These are phyloP conservation scores for Brachionus plicatilis DNA, from an alignment of 1,140 invertebrate genomes.

Conservation along the genomic window DNA sequence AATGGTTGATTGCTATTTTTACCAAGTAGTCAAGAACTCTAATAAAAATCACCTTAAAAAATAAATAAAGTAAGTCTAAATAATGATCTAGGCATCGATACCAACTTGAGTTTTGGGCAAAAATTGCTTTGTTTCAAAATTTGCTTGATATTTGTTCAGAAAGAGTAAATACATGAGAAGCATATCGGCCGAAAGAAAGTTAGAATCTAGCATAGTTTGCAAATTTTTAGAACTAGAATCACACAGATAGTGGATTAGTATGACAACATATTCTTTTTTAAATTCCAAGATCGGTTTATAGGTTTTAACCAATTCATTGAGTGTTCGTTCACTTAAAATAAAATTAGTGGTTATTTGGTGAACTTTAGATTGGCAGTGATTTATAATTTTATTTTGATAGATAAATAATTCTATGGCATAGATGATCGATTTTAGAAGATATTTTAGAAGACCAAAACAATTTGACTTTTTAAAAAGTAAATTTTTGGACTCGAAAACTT, in stretches of 20 bases:
- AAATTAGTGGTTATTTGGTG: neutral
- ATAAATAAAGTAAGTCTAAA: neutral
- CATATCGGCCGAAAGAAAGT: neutral
- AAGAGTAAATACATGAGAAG: neutral
- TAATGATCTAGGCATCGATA: neutral
- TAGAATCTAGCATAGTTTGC: neutral
- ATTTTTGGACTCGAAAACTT: too few species aligned
- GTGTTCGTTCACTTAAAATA: neutral
- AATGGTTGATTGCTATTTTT: neutral
- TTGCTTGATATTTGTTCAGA: neutral
- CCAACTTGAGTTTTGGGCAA: neutral
- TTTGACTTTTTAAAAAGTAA: too few species aligned
- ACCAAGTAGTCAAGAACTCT: neutral
- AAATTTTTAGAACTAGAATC: neutral
- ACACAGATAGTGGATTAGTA: neutral
- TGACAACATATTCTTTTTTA: neutral
- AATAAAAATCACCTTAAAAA: neutral
- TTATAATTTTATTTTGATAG: too few species aligned
- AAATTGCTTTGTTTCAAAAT: neutral
- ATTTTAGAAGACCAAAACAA: too few species aligned
- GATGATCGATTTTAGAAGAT: too few species aligned
- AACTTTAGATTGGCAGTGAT: neutral
- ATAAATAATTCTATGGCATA: too few species aligned
- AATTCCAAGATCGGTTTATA: neutral
- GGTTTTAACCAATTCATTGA: neutral